phyloP scores from a whole-genome alignment of 2,113 vertebrate species.

The Hirundichthys speculiger region DNA sequence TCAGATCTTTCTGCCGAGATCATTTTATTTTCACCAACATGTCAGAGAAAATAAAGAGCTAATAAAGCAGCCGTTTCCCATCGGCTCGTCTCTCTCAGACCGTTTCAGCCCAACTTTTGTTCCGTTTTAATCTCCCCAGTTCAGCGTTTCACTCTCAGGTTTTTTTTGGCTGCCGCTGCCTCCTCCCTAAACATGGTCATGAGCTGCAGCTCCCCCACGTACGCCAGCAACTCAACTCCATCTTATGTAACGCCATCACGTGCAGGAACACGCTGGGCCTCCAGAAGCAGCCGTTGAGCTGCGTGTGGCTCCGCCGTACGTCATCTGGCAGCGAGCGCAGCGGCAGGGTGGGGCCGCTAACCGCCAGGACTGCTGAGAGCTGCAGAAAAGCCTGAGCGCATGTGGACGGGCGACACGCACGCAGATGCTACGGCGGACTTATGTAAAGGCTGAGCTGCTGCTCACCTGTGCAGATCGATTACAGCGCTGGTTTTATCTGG shows the following conservation, averaged over 20 bases:
- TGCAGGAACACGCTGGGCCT: slow-evolving; percentile 2
- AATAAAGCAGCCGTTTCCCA: too few species aligned
- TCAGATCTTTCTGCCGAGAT: too few species aligned
- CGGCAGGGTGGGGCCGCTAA: not conserved
- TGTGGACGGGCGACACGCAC: not conserved
- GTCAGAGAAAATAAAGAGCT: too few species aligned
- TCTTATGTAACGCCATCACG: slow-evolving; percentile 39
- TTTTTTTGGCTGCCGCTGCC: too few species aligned
- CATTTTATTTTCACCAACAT: too few species aligned
- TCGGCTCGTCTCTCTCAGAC: too few species aligned
- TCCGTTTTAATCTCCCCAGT: too few species aligned
- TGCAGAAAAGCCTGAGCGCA: not conserved
- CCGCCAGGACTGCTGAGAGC: not conserved
- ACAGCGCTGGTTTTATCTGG: too few species aligned
- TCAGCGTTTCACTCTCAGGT: too few species aligned
- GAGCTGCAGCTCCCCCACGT: slow-evolving; percentile 18
- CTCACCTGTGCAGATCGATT: too few species aligned
- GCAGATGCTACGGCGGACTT: not conserved
- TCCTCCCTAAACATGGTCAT: slow-evolving; percentile 33
- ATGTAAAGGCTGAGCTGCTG: too few species aligned
- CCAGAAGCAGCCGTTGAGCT: not conserved
- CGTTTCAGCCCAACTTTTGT: too few species aligned
- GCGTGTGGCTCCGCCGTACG: slow-evolving; percentile 16
- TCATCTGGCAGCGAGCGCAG: slow-evolving; percentile 22
- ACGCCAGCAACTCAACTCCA: slow-evolving; percentile 36